These are phyloP conservation scores for Megaustenia siamemsis DNA, from an alignment of 2,888 invertebrate genomes.

Conservation along the genomic window DNA sequence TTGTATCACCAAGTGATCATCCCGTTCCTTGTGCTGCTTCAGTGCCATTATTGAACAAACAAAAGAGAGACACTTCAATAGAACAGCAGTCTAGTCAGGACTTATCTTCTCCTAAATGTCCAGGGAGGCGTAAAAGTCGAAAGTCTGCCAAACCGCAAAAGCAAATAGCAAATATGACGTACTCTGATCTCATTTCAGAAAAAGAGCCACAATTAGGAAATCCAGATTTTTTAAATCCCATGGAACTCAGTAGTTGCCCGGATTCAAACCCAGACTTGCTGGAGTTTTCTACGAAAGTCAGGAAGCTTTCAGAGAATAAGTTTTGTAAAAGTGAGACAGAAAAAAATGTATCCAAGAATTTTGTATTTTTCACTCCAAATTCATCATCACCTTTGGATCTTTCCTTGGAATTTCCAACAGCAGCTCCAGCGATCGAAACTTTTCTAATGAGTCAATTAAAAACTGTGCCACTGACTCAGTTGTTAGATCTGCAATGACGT, in stretches of 20 bases:
- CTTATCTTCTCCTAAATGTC: background rate
- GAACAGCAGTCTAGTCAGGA: background rate
- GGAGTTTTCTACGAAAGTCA: background rate
- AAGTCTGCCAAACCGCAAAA: conserved; percentile 86
- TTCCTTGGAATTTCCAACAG: conserved; percentile 3
- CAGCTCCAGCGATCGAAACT: background rate
- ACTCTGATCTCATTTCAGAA: background rate
- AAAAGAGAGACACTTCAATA: background rate
- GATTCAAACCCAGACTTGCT: background rate
- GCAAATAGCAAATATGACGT: background rate
- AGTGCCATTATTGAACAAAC: background rate
- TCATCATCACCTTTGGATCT: background rate
- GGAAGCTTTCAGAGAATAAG: too few relatives aligned
- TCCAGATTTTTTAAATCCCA: background rate
- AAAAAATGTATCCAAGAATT: background rate
- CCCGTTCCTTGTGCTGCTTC: background rate
- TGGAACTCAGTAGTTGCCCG: background rate
- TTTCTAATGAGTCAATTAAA: background rate
- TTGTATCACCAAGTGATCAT: too few relatives aligned
- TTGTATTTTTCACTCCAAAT: background rate
- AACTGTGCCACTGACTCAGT: too few relatives aligned
- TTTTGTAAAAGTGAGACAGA: background rate
- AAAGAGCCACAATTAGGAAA: background rate
- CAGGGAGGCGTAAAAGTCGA: conserved; percentile 57
- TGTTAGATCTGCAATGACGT: background rate